Evolutionary conservation across 2,113 vertebrate genomes (phyloP), one percentile per base, ranked within the genome.

Genomic region (Octodon degus): DNA sequence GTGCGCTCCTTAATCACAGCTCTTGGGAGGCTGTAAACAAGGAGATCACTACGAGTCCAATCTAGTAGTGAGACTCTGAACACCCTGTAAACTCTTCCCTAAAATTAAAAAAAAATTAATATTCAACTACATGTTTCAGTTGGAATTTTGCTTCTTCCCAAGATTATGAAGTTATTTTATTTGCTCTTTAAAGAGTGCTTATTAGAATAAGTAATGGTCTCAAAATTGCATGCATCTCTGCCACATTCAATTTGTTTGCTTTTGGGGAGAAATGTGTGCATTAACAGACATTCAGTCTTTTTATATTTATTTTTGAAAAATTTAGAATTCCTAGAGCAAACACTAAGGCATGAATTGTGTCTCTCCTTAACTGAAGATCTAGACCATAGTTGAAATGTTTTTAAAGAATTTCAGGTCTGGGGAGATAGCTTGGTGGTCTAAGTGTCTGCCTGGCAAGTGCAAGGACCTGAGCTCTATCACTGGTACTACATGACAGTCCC

Each of bases 231-330:
- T 2, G 1, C 1, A 27, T 43, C 7, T 0, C 16, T 83, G 2
- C 32, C 11, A 50, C 2, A 27, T 9, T 50, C 24, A 25, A 1
- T 25, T 12, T 86, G 16, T n/a, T 67, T 20, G 12, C 7, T 19
- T 92, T 9, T 32, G 2, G 20, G 19, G 1, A 4, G 43, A 91
- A 24, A 40, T 7, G 10, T 65, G 58, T 70, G 22, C 19, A n/a
- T 2, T 0, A 14, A 6, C 0, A 5, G 17, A 34, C 1, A 16
- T 32, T 58, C 55, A n/a, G 6, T 40, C 17, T 43, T 11, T 67
- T 65, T 53, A 47, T 20, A 1, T 3, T 67, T 30, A 55, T 3
- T 0, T 17, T 82, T 11, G 70, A n/a, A 53, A 4, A 84, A 83
- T 86, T 53, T 24, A 85, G 24, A 87, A 25, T 2, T 67, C 43